These are phyloP conservation scores for Nothura maculosa DNA, from an alignment of 2,797 vertebrate species.

Conservation along the genomic window DNA sequence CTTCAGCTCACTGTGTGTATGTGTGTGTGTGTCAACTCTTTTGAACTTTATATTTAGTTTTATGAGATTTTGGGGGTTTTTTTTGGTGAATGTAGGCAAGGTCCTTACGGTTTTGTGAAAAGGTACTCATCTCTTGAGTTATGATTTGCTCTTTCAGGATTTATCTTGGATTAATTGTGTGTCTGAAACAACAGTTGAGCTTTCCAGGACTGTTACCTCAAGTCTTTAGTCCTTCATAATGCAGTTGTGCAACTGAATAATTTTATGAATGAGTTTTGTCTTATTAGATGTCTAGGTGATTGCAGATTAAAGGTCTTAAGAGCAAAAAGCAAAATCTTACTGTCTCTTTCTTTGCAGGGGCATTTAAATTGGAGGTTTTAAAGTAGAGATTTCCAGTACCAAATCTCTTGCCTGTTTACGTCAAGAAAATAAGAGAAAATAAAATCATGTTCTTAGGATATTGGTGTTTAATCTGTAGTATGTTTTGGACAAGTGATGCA, in stretches of 20 bases:
- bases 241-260: conserved; percentile 36
- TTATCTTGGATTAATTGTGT: conserved; percentile 31
- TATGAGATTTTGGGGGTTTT: not conserved
- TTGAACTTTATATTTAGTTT: not conserved
- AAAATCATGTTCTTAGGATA: not conserved
- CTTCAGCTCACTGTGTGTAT: not conserved
- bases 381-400: not conserved
- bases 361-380: not conserved
- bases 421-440: conserved; percentile 20
- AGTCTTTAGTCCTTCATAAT: conserved; percentile 39
- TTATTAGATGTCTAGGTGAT: conserved; percentile 21
- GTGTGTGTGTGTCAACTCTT: not conserved
- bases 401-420: not conserved
- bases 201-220: conserved; percentile 55
- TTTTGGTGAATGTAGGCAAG: conserved; percentile 17
- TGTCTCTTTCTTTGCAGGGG: not conserved
- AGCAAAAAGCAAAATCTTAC: not conserved
- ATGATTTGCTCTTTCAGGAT: conserved; percentile 46
- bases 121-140: conserved; percentile 36
- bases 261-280: conserved; percentile 41
- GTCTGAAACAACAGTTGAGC: conserved; percentile 33
- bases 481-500: not conserved
- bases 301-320: not conserved
- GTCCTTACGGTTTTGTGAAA: conserved; percentile 24
- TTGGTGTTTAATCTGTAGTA: not conserved